Conservation (phyloP, 2,113 vertebrate genomes). For the Solea solea region DNA sequence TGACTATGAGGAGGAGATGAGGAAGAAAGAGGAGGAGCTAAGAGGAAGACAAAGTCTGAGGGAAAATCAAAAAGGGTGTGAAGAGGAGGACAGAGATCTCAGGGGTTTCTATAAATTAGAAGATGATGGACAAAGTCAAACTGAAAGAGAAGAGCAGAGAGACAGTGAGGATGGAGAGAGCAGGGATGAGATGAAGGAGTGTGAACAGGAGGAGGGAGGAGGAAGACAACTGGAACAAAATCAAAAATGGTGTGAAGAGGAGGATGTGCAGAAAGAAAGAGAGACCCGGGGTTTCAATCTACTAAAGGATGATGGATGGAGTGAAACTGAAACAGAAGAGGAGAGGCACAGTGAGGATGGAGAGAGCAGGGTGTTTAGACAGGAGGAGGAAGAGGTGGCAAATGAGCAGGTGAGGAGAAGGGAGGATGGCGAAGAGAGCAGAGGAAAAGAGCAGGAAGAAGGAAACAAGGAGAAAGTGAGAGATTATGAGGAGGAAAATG, state of each 20-base stretch:
- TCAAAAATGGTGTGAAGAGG: background rate
- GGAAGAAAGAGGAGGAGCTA: background rate
- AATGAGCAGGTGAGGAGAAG: background rate
- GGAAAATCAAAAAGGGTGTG: background rate
- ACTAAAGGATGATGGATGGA: background rate
- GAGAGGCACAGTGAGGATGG: background rate
- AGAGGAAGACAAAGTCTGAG: rapidly evolving
- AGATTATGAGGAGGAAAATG: background rate
- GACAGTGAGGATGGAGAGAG: background rate
- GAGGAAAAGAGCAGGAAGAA: background rate
- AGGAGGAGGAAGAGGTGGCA: background rate
- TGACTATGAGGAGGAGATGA: conserved; percentile 17
- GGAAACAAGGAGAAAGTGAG: background rate
- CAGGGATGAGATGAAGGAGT: background rate
- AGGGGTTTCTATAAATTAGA: background rate
- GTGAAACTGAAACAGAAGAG: background rate
- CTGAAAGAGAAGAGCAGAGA: conserved; percentile 13
- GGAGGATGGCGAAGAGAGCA: background rate
- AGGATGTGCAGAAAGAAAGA: too few relatives aligned
- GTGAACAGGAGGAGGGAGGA: background rate
- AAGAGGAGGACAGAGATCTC: background rate
- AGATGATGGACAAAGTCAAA: conserved; percentile 14
- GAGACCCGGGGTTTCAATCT: background rate
- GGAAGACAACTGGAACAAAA: background rate
- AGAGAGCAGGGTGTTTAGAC: background rate